Evolutionary conservation across 2,113 vertebrate species (phyloP).

Genomic region (Tetrao urogallus): DNA sequence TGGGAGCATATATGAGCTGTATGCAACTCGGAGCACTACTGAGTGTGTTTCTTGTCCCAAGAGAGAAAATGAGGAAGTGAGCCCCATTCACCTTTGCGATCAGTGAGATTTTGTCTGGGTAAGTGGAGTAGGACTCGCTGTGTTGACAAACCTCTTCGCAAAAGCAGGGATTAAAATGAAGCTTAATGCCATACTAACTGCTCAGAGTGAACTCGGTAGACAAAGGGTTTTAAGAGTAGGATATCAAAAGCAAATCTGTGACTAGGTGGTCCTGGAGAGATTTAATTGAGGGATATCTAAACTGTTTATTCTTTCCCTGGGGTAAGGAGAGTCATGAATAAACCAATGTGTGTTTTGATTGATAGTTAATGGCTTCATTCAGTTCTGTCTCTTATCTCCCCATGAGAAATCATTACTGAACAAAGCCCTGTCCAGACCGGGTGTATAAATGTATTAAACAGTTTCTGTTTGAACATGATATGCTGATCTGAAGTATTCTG

Average conservation of each 20-base stretch:
- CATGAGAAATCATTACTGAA: constrained; percentile 3
- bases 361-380: constrained; percentile 22
- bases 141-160: background rate
- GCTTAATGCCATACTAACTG: background rate
- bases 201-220: background rate
- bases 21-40: constrained; percentile 21
- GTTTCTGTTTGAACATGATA: background rate
- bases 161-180: background rate
- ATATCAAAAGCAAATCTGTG: background rate
- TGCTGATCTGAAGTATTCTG: background rate
- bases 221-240: background rate
- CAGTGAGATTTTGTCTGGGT: constrained; percentile 5
- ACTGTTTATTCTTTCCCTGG: constrained; percentile 47
- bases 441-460: background rate
- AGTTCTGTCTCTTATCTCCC: constrained; percentile 8
- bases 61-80: constrained; percentile 49
- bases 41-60: background rate
- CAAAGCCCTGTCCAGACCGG: background rate
- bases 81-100: background rate
- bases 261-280: constrained; percentile 25
- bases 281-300: constrained; percentile 8
- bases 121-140: background rate
- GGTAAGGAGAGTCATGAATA: background rate
- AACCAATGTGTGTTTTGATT: background rate
- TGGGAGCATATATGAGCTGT: background rate